phyloP scores from a whole-genome alignment of 2,888 invertebrate genomes.

The Notodonta dromedarius region DNA sequence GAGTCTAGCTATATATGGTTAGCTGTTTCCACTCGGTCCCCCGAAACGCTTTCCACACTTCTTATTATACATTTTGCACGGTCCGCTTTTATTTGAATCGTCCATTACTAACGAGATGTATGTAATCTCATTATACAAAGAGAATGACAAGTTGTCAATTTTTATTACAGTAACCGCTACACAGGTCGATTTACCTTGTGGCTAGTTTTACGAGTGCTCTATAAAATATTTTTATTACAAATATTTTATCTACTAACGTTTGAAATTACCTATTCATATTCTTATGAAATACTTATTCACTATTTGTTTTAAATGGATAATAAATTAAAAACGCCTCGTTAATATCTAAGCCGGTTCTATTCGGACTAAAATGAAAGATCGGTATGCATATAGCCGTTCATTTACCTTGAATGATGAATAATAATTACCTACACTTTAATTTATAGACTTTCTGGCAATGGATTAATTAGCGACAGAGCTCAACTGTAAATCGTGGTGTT shows the following conservation, averaged over 20 bases:
- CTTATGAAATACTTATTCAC: constrained; percentile 68
- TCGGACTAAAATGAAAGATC: constrained; percentile 73
- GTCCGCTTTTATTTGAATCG: constrained; percentile 25
- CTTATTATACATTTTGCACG: constrained; percentile 16
- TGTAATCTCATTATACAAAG: constrained; percentile 16
- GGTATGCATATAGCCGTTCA: constrained; percentile 69
- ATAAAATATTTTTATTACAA: constrained; percentile 75
- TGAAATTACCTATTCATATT: constrained; percentile 73
- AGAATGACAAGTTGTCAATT: constrained; percentile 72
- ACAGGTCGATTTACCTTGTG: constrained; percentile 55
- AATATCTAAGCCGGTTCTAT: constrained; percentile 64
- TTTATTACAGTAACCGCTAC: constrained; percentile 66
- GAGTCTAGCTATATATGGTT: background rate
- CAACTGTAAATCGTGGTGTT: constrained; percentile 59
- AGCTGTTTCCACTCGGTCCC: background rate
- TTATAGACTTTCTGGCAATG: constrained; percentile 71
- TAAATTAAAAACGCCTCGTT: constrained; percentile 65
- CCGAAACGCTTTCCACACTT: constrained; percentile 10
- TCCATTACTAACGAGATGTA: constrained; percentile 27
- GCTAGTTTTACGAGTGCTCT: constrained; percentile 72
- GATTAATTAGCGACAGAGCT: constrained; percentile 65
- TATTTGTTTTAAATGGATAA: constrained; percentile 65
- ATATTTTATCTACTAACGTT: constrained; percentile 73
- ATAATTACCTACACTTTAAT: constrained; percentile 67
- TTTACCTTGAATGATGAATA: constrained; percentile 79